Evolutionary conservation across 2,888 invertebrate genomes (phyloP).

Genomic region (Lepeophtheirus nordmannii): DNA sequence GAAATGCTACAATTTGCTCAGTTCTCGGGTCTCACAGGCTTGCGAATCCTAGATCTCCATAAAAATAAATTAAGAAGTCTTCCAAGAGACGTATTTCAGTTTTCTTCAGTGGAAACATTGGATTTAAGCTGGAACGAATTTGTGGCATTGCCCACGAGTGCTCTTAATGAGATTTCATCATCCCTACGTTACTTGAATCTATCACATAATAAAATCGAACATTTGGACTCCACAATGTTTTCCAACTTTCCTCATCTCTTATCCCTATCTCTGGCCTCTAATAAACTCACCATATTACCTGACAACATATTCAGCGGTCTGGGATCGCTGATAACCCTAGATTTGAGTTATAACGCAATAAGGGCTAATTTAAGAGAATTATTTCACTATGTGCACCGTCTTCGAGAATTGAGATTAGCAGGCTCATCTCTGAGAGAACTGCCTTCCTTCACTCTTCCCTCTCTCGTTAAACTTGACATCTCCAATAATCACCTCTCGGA

Average conservation of each 20-base stretch:
- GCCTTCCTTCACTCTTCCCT: slow-evolving; percentile 55
- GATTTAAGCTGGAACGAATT: slow-evolving; percentile 31
- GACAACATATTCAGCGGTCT: slow-evolving; percentile 75
- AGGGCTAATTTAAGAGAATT: slow-evolving; percentile 72
- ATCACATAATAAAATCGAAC: slow-evolving; percentile 62
- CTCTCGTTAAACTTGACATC: slow-evolving; percentile 60
- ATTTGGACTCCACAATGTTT: slow-evolving; percentile 71
- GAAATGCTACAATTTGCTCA: slow-evolving; percentile 30
- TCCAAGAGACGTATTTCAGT: slow-evolving; percentile 31
- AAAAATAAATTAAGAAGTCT: slow-evolving; percentile 30
- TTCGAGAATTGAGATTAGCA: slow-evolving; percentile 58
- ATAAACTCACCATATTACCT: slow-evolving; percentile 64
- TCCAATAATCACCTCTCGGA: slow-evolving; percentile 58
- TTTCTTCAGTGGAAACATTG: slow-evolving; percentile 31
- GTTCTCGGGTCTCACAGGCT: slow-evolving; percentile 30
- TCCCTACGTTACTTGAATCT: slow-evolving; percentile 61
- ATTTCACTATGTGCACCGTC: slow-evolving; percentile 65
- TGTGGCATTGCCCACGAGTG: slow-evolving; percentile 45
- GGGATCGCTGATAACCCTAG: slow-evolving; percentile 53
- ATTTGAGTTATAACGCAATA: slow-evolving; percentile 61
- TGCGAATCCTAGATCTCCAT: slow-evolving; percentile 31
- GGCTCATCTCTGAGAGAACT: slow-evolving; percentile 58
- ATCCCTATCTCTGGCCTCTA: slow-evolving; percentile 57
- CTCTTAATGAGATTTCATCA: slow-evolving; percentile 59
- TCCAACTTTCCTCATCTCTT: slow-evolving; percentile 62